Evolutionary conservation across 1,140 invertebrate genomes (phyloP).

Genomic region (Drosophila carrolli): DNA sequence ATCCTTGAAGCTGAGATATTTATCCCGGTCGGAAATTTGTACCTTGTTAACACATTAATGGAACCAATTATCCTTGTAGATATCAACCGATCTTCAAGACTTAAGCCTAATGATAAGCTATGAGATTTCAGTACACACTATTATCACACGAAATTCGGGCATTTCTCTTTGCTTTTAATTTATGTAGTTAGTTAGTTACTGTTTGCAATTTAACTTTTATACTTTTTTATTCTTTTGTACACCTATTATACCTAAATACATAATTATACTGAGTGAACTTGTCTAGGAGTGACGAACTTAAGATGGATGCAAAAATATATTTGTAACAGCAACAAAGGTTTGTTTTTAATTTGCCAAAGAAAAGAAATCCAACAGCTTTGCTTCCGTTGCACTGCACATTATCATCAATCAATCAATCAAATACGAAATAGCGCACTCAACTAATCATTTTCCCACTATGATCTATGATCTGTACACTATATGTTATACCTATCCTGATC

Average conservation of each 20-base stretch:
- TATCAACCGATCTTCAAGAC: constrained; percentile 29
- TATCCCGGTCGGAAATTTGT: constrained; percentile 12
- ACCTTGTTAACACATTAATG: constrained; percentile 27
- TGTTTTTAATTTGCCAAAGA: constrained; percentile 75
- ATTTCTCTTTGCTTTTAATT: constrained; percentile 44
- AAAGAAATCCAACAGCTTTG: constrained; percentile 18
- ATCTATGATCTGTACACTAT: constrained; percentile 3
- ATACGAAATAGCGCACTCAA: constrained; percentile 19
- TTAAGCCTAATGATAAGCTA: constrained; percentile 20
- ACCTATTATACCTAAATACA: constrained; percentile 28
- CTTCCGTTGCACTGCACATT: constrained; percentile 39
- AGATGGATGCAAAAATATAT: constrained; percentile 19
- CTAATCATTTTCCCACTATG: constrained; percentile 15
- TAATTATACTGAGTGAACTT: constrained; percentile 13
- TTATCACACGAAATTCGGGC: constrained; percentile 10
- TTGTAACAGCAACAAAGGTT: constrained; percentile 33
- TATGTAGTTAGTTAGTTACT: constrained; percentile 44
- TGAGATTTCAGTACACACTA: constrained; percentile 32
- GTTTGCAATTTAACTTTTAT: constrained; percentile 44
- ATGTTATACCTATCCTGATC: constrained; percentile 9
- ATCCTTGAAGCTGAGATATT: constrained; percentile 5
- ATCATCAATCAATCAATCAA: constrained; percentile 23
- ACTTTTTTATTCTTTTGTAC: constrained; percentile 41
- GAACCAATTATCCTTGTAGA: constrained; percentile 28
- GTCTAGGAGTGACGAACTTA: constrained; percentile 14